Conservation (phyloP, 2,797 vertebrate species). For the Cossypha heuglini region DNA sequence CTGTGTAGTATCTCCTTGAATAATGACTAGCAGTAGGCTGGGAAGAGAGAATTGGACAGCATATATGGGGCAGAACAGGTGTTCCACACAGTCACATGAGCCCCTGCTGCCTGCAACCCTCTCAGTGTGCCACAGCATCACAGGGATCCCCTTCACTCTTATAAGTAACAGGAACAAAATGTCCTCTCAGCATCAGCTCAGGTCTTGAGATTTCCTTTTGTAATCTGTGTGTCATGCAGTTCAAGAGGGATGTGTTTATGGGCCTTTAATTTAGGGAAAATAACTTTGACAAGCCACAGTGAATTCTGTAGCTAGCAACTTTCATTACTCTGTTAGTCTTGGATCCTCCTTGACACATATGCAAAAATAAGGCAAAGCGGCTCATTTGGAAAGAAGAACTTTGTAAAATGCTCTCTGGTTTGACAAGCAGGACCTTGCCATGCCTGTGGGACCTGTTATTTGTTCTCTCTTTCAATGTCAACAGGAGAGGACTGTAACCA, state of each 20-base stretch:
- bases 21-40: neutral
- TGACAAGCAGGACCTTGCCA: neutral
- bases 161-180: neutral
- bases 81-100: neutral
- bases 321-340: neutral
- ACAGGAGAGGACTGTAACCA: neutral
- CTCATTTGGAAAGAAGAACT: neutral
- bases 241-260: neutral
- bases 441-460: neutral
- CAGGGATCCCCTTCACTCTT: neutral
- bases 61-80: neutral
- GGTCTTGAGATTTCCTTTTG: neutral
- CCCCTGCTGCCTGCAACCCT: neutral
- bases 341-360: neutral
- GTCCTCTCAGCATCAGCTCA: neutral
- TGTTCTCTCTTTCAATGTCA: neutral
- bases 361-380: neutral
- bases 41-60: neutral
- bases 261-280: neutral
- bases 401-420: neutral
- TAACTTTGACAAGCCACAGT: neutral
- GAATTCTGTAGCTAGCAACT: neutral
- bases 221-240: fast-evolving
- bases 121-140: neutral
- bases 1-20: neutral